Evolutionary conservation across 1,140 invertebrate species (phyloP).

Genomic region (Drosophila navojoa): DNA sequence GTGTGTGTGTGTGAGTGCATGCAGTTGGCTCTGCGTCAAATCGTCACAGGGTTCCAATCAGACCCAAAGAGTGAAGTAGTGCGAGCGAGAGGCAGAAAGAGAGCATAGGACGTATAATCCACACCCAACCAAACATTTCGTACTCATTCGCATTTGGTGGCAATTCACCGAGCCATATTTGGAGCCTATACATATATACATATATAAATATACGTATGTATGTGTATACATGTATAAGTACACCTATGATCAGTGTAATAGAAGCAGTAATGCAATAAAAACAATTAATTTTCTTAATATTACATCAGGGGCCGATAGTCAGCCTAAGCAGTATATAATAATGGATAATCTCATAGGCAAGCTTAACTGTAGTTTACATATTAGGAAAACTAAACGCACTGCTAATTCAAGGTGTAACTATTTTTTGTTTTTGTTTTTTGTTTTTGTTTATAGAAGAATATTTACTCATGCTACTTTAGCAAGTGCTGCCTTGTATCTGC

Average conservation of each 20-base stretch:
- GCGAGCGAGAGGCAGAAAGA: background rate
- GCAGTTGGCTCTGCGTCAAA: constrained; percentile 20
- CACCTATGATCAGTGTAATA: constrained; percentile 3
- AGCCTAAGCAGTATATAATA: background rate
- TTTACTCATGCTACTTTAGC: constrained; percentile 20
- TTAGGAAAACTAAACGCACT: no score
- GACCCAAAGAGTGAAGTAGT: constrained; percentile 4
- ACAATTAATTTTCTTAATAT: no score
- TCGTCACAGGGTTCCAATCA: constrained; percentile 14
- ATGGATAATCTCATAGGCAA: no score
- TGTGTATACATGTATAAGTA: background rate
- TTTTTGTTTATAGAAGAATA: background rate
- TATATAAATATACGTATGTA: background rate
- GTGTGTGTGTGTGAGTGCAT: background rate
- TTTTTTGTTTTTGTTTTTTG: background rate
- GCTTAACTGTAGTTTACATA: no score
- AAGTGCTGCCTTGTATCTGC: constrained; percentile 24
- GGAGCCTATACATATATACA: background rate
- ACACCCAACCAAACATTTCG: constrained; percentile 29
- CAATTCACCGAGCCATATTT: constrained; percentile 30
- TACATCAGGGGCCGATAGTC: no score
- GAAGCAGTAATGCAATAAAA: background rate
- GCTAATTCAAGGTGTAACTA: background rate
- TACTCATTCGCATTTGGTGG: constrained; percentile 37
- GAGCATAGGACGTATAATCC: constrained; percentile 8